Evolutionary conservation across 2,113 vertebrate species (phyloP).

Genomic region (Stegostoma tigrinum): DNA sequence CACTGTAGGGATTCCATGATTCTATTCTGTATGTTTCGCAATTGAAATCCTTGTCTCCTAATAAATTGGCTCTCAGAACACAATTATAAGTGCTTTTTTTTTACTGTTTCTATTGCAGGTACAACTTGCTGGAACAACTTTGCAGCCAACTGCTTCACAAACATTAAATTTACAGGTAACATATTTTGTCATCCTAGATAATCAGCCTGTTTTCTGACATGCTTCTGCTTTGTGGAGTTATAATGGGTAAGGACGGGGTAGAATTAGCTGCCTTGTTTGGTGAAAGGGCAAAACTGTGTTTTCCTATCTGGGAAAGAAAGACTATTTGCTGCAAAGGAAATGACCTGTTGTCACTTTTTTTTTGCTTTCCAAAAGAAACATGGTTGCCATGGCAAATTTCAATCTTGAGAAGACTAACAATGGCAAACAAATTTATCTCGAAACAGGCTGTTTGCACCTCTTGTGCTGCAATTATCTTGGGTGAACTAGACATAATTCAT

Average conservation of each 20-base stretch:
- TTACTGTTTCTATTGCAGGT: constrained; percentile 54
- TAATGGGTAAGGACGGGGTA: background rate
- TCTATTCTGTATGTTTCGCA: background rate
- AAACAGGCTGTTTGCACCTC: constrained; percentile 70
- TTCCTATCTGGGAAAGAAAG: background rate
- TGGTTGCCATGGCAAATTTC: constrained; percentile 73
- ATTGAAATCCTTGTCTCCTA: background rate
- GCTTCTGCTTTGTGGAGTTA: background rate
- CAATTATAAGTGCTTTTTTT: background rate
- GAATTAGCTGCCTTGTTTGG: background rate
- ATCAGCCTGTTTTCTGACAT: background rate
- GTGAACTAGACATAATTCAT: constrained; percentile 93
- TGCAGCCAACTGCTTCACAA: constrained; percentile 68
- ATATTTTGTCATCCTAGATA: background rate
- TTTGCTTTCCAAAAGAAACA: constrained; percentile 48
- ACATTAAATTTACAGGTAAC: constrained; percentile 72
- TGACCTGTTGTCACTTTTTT: constrained; percentile 18
- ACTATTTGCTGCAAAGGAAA: background rate
- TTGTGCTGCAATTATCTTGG: constrained; percentile 70
- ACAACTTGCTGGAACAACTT: constrained; percentile 72
- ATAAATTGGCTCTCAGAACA: background rate
- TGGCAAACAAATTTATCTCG: constrained; percentile 69
- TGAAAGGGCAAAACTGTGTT: background rate
- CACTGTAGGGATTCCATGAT: no score
- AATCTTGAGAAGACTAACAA: constrained; percentile 64